Evolutionary conservation across 2,888 invertebrate genomes (phyloP), one percentile per base, ranked within the genome.

Genomic region (Serripes groenlandicus): DNA sequence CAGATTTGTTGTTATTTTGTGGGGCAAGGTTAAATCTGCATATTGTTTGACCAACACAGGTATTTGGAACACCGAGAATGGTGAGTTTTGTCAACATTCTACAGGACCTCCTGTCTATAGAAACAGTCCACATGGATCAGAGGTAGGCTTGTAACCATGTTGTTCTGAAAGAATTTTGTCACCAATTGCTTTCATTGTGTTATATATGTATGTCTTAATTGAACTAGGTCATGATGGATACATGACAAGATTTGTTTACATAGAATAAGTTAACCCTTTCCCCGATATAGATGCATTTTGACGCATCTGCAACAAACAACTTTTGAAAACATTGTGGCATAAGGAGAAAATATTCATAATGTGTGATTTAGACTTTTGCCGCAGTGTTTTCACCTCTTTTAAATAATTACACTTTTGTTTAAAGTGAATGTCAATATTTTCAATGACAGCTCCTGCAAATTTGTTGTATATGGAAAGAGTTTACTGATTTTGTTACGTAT

Each of bases 51-150:
- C n/a, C n/a, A n/a, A n/a, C n/a, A 7, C 30, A 92, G 91, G 89
- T 92, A 37, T 90, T 92, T 89, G 93, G 92, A 28, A 90, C 90
- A 32, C 79, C 91, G 7, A 90, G 90, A 73, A 91, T 92, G 90
- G 89, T 87, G 4, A 90, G 89, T 34, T 91, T 92, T 83, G 90
- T 92, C 15, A 92, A 92, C 75, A 90, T 92, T 60, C 83, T 93
- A 42, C 93, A 92, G 73, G 93, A 93, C 75, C 82, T 93, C n/a
- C 86, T 92, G 71, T 88, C 91, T 30, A 88, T 92, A 34, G 92
- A 91, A 70, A 80, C 83, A 18, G 83, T 86, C 1, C 85, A 89
- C 58, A 87, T 85, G 64, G 82, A 88, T 30, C 87, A 90, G 62
- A 89, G 89, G 91, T 91, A 75, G 56, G 75, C 66, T 9, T 34